Base-by-base conservation (phyloP, 2,888 invertebrate species). In the Digitonthophagus gazella region DNA sequence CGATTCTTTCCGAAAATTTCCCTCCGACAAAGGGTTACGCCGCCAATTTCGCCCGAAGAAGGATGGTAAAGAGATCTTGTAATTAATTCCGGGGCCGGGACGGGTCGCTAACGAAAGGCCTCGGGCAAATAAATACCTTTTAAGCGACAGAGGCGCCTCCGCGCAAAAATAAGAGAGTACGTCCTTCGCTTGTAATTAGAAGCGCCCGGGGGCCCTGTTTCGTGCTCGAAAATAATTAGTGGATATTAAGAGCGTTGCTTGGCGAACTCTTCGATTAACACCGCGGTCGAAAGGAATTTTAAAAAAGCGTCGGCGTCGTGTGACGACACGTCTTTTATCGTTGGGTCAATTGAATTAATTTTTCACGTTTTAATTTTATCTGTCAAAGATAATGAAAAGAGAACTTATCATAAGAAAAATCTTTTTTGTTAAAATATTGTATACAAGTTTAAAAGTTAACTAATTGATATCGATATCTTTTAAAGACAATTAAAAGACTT, bases 201-300 rank as follows among this genome's bases (percentile, higher is more conserved):
- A 55, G 44, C 15, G 55, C 55, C 18, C 19, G 61, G 61, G 19
- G 61, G 61, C 66, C 64, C 64, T 20, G 58, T 58, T 66, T 20
- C 55, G 65, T 64, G 58, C 44, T 65, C 65, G 64, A 65, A 67
- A 64, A 66, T 66, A 68, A 69, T 71, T 68, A 65, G 22, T 63
- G 68, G 66, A 74, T 73, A 72, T 73, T 72, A 73, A 73, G 71
- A 71, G 74, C 74, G 73, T 74, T 76, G 74, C 76, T 76, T 75
- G 75, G 76, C 74, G 73, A 74, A 72, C 72, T 69, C 72, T 71
- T 74, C 71, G 78, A 78, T 78, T 79, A 79, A 78, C 76, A 76
- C 76, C 56, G 55, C 11, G 19, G 56, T 65, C 55, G 16, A 15
- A 11, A 11, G 6, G 28, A 44, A 44, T 1, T 5, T 44, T 44